These are phyloP conservation scores for Cosmopolites sordidus DNA, from an alignment of 2,888 invertebrate species.

Conservation along the genomic window DNA sequence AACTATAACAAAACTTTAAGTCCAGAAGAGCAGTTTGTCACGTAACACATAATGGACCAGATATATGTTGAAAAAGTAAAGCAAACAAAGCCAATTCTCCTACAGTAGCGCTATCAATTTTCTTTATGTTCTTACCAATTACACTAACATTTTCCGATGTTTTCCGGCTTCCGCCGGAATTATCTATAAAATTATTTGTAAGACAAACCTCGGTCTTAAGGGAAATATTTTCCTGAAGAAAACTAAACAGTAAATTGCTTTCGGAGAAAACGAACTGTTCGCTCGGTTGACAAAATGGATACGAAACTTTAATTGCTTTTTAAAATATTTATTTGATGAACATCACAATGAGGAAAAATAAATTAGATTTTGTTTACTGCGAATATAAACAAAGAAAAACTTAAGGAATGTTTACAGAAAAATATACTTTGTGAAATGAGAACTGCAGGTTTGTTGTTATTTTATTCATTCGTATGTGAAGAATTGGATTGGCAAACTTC, in stretches of 20 bases:
- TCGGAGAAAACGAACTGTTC: background rate
- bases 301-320: slow-evolving; percentile 1
- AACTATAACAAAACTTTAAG: too few relatives aligned
- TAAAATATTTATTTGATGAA: background rate
- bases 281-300: background rate
- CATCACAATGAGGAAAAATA: too few relatives aligned
- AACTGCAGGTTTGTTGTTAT: too few relatives aligned
- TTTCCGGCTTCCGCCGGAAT: slow-evolving; percentile 4
- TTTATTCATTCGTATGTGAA: too few relatives aligned
- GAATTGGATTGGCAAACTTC: too few relatives aligned
- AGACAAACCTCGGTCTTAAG: background rate
- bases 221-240: background rate
- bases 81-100: slow-evolving; percentile 6
- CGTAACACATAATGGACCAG: too few relatives aligned
- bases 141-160: slow-evolving; percentile 10
- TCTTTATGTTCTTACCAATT: slow-evolving; percentile 11
- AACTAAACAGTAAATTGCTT: background rate
- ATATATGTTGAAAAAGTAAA: slow-evolving; percentile 2
- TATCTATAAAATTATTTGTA: slow-evolving; percentile 8
- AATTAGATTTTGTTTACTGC: too few relatives aligned
- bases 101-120: slow-evolving; percentile 6
- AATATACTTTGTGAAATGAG: too few relatives aligned
- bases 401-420: too few relatives aligned
- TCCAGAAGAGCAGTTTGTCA: too few relatives aligned
- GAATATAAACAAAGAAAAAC: too few relatives aligned